Evolutionary conservation across 2,113 vertebrate genomes (phyloP).

Genomic region (Spea multiplicata): DNA sequence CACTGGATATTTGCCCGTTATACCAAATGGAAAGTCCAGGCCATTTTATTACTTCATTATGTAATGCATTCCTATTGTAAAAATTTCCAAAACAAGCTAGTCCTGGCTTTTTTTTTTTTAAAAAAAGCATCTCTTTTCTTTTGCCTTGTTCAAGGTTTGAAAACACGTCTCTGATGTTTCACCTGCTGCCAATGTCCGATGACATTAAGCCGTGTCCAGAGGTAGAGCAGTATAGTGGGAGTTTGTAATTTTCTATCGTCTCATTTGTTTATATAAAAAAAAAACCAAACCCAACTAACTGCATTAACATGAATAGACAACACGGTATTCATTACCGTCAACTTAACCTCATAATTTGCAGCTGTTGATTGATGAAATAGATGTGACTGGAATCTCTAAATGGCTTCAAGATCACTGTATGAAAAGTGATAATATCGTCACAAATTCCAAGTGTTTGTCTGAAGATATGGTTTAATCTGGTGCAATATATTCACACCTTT

Average conservation of each 20-base stretch:
- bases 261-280: constrained; percentile 7
- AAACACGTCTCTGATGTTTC: constrained; percentile 5
- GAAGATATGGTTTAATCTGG: too few species aligned
- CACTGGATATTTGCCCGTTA: too few species aligned
- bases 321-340: constrained; percentile 43
- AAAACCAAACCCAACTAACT: constrained; percentile 19
- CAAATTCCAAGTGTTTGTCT: background rate
- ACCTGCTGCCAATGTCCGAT: constrained; percentile 17
- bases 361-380: constrained; percentile 37
- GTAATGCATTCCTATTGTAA: too few species aligned
- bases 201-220: constrained; percentile 11
- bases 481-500: too few species aligned
- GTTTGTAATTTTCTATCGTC: constrained; percentile 23
- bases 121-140: background rate
- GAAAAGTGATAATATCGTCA: constrained; percentile 6
- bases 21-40: too few species aligned
- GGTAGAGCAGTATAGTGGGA: constrained; percentile 12
- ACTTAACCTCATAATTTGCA: constrained; percentile 36
- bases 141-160: background rate
- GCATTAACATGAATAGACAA: constrained; percentile 34
- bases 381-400: constrained; percentile 32
- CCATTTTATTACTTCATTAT: too few species aligned
- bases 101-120: too few species aligned
- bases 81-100: too few species aligned
- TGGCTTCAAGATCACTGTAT: constrained; percentile 1